These are phyloP conservation scores for Heliconius aoede DNA, from an alignment of 2,888 invertebrate species.

Conservation along the genomic window DNA sequence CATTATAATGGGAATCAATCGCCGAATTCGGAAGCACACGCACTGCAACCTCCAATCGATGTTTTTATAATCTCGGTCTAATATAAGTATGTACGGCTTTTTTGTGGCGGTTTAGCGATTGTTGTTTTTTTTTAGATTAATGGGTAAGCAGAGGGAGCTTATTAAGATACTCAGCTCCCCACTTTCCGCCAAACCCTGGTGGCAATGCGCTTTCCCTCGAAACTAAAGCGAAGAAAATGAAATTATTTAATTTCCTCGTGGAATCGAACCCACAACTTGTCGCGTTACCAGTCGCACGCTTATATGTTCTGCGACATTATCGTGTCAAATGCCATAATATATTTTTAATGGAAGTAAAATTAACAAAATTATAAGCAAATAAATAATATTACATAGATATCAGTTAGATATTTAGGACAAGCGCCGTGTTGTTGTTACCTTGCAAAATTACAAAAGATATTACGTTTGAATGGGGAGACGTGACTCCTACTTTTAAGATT, in stretches of 20 bases:
- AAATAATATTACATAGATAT: not conserved
- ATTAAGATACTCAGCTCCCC: too few species aligned
- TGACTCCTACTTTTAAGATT: not conserved
- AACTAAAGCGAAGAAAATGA: too few species aligned
- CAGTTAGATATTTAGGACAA: not conserved
- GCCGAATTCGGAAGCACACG: constrained; percentile 66
- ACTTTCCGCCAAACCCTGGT: too few species aligned
- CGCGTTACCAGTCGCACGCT: too few species aligned
- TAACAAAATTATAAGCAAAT: too few species aligned
- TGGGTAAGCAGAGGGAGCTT: too few species aligned
- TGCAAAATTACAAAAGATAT: constrained; percentile 4
- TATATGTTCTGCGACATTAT: too few species aligned
- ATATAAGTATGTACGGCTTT: not conserved
- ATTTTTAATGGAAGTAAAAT: too few species aligned
- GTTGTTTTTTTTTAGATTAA: not conserved
- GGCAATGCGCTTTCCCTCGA: too few species aligned
- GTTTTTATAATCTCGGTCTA: constrained; percentile 33
- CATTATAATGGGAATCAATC: constrained; percentile 83
- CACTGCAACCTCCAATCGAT: constrained; percentile 42
- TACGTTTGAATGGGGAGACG: not conserved
- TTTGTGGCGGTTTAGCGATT: not conserved
- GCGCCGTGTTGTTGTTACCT: not conserved
- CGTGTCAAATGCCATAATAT: too few species aligned
- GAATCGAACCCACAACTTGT: too few species aligned
- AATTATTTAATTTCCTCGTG: too few species aligned